These are phyloP conservation scores for Poeciliopsis prolifica DNA, from an alignment of 2,113 vertebrate genomes.

Conservation along the genomic window DNA sequence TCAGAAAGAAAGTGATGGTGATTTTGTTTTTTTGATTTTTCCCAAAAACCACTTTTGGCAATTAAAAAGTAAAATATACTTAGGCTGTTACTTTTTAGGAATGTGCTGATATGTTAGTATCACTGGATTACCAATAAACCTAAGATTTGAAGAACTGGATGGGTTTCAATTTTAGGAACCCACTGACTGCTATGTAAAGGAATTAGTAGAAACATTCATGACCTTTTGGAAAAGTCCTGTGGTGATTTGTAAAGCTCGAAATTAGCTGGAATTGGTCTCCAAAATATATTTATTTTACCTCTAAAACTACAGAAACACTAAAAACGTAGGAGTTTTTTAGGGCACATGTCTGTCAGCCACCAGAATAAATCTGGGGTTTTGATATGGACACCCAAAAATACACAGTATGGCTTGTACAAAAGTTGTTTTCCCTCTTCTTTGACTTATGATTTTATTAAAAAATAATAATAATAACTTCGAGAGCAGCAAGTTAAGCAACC, in stretches of 20 bases:
- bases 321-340: not conserved
- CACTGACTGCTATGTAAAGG: not conserved
- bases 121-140: not conserved
- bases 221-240: not conserved
- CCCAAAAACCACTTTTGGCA: too few species aligned
- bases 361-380: not conserved
- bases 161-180: too few species aligned
- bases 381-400: not conserved
- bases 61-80: too few species aligned
- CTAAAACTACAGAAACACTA: not conserved
- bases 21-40: too few species aligned
- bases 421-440: too few species aligned
- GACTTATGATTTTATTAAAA: too few species aligned
- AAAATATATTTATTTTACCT: too few species aligned
- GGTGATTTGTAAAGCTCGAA: too few species aligned
- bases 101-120: not conserved
- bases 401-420: not conserved
- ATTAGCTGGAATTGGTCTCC: too few species aligned
- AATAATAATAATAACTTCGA: not conserved
- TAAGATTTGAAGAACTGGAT: not conserved
- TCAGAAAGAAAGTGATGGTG: too few species aligned
- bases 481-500: not conserved
- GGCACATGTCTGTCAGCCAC: not conserved
- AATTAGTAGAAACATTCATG: not conserved
- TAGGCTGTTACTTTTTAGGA: too few species aligned